Evolutionary conservation across 2,797 vertebrate species (phyloP).

Genomic region (Geotria australis): DNA sequence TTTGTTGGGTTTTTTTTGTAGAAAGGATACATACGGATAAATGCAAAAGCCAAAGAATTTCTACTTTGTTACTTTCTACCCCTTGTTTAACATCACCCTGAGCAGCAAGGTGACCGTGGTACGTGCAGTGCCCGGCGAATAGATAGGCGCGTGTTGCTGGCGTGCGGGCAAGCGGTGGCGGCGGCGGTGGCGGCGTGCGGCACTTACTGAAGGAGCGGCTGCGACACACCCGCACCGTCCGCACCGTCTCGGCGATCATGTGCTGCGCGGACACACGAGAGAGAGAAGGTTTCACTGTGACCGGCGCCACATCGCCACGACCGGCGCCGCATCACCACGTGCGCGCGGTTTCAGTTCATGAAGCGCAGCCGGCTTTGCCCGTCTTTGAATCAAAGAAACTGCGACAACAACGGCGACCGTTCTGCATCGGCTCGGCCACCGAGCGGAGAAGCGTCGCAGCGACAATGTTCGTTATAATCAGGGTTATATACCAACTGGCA

Average conservation of each 20-base stretch:
- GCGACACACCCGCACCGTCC: slow-evolving; percentile 58
- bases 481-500: slow-evolving; percentile 3
- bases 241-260: slow-evolving; percentile 82
- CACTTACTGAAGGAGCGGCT: slow-evolving; percentile 80
- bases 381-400: slow-evolving; percentile 7
- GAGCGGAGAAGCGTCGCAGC: slow-evolving; percentile 9
- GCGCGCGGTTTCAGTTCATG: slow-evolving; percentile 7
- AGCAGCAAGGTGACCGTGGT: no score
- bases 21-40: no score
- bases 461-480: slow-evolving; percentile 5
- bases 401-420: slow-evolving; percentile 6
- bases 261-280: slow-evolving; percentile 25
- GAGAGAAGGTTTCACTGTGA: slow-evolving; percentile 4
- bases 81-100: no score
- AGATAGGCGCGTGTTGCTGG: no score
- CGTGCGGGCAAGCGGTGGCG: no score
- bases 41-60: no score
- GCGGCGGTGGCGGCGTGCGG: no score
- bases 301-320: slow-evolving; percentile 5
- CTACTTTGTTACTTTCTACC: no score
- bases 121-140: no score
- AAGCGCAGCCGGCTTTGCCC: slow-evolving; percentile 8
- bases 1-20: no score
- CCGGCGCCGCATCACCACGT: slow-evolving; percentile 6
- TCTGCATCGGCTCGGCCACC: slow-evolving; percentile 9